Base-by-base conservation (phyloP, 2,797 vertebrate species). In the Mycteria americana region DNA sequence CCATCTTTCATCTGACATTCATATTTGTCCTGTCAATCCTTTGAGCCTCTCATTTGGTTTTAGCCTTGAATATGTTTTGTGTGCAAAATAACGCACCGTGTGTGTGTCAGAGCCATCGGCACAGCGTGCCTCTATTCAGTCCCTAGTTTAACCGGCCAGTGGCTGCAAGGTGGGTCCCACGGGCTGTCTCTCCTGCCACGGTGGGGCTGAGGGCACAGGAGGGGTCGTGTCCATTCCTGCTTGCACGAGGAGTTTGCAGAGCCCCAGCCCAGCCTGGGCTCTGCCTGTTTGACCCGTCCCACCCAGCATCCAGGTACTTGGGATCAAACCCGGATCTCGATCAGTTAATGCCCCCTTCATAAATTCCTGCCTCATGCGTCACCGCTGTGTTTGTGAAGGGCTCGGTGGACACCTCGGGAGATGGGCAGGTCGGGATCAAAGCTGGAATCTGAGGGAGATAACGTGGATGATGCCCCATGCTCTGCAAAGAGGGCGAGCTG, bases 291-390 rank as follows among this genome's bases (percentile, higher is more conserved):
- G 60, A 74, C 25, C 19, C 0, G 1, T 82, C 73, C 72, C 74
- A 83, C 70, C 63, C 70, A 79, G 77, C 18, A 56, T 48, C 50
- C 45, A 70, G 39, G 31, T 73, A 68, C 64, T 69, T 48, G 33
- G n/a, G 53, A 74, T 77, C 50, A 91, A 88, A 79, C 41, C 35
- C 2, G 1, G 45, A 72, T 50, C 21, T 2, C 4, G 35, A 64
- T 85, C 41, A 23, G 56, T 89, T 95, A 94, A 85, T 78, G 54
- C 37, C 41, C 67, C 64, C 63, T 93, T 48, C 81, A 89, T 96
- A 97, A 97, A 97, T 96, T 88, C 96, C 94, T 92, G 37, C 24
- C 46, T 64, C 25, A 2, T 87, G 88, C 5, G 19, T 95, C 93
- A 95, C 77, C 0, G 0, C 37, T 22, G 48, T 89, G 83, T 95